These are phyloP conservation scores for Takifugu rubripes DNA, from an alignment of 2,797 vertebrate genomes.

Conservation along the genomic window DNA sequence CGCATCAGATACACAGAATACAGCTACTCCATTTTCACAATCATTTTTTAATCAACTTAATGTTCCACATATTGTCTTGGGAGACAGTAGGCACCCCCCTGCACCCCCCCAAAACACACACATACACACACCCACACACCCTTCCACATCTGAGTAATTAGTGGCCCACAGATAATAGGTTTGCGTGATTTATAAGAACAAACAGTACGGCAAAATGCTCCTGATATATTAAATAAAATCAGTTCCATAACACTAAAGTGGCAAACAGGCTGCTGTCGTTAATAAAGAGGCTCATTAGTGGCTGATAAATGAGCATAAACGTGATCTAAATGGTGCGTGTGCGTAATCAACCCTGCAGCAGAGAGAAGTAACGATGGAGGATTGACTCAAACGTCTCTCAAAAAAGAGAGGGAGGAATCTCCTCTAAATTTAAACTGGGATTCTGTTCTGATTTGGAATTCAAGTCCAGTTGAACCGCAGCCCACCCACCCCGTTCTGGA, in stretches of 20 bases:
- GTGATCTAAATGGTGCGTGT: conserved; percentile 2
- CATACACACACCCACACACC: conserved; percentile 6
- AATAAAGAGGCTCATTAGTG: conserved; percentile 9
- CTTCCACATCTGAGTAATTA: conserved; percentile 22
- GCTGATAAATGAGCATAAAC: conserved; percentile 9
- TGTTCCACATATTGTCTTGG: conserved; percentile 18
- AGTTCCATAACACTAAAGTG: conserved; percentile 17
- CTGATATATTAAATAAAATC: conserved; percentile 30
- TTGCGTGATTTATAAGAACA: conserved; percentile 30
- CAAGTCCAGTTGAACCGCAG: conserved; percentile 4
- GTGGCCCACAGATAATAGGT: conserved; percentile 39
- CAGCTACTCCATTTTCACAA: conserved; percentile 38
- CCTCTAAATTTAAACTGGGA: not conserved
- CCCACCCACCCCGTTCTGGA: not conserved
- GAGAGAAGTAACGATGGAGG: not conserved
- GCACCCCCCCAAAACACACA: conserved; percentile 14
- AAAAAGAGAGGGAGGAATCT: conserved; percentile 9
- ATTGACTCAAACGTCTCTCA: conserved; percentile 4
- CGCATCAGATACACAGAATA: conserved; percentile 11
- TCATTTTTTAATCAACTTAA: conserved; percentile 44
- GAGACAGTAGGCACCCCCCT: conserved; percentile 12
- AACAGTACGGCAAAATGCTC: conserved; percentile 22
- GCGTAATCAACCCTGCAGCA: conserved; percentile 1
- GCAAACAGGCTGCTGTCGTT: conserved; percentile 14
- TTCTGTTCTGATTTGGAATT: conserved; percentile 17